A percentile compares a stretch with the other conserved stretches of the same genome.
phyloP scores from a whole-genome alignment of 1,140 invertebrate genomes.

The Geopemphigus sp. region DNA sequence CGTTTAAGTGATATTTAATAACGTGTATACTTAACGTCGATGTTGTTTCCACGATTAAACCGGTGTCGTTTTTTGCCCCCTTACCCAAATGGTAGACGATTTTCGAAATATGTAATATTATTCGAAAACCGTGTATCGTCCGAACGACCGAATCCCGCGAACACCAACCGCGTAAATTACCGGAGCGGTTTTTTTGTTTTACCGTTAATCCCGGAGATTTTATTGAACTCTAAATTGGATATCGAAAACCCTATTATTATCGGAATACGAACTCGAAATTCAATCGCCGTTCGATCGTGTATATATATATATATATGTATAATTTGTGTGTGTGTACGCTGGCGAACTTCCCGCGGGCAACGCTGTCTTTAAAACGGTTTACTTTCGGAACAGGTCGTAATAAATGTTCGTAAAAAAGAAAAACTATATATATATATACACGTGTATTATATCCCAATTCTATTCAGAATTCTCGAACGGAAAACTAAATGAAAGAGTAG shows the following conservation, averaged over 20 bases:
- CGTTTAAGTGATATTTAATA: no score
- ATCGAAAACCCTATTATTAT: background rate
- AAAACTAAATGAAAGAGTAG: background rate
- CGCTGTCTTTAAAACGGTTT: background rate
- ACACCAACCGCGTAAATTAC: background rate
- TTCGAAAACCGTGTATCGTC: no score
- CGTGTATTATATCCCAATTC: background rate
- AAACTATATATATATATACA: background rate
- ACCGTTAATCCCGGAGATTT: background rate
- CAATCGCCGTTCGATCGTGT: constrained; percentile 8
- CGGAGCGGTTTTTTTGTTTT: background rate
- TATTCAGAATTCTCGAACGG: constrained; percentile 15
- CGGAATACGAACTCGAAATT: background rate
- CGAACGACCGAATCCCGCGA: no score
- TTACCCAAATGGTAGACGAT: no score
- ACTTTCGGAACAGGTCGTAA: background rate
- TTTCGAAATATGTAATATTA: no score
- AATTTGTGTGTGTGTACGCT: no score
- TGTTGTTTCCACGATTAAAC: no score
- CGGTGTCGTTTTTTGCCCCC: no score
- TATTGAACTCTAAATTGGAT: constrained; percentile 14
- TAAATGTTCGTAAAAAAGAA: constrained; percentile 17
- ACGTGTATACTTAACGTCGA: no score
- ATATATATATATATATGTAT: background rate
- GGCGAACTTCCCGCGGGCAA: constrained; percentile 2